Conservation (phyloP, 2,797 vertebrate genomes). For the Anniella stebbinsi region DNA sequence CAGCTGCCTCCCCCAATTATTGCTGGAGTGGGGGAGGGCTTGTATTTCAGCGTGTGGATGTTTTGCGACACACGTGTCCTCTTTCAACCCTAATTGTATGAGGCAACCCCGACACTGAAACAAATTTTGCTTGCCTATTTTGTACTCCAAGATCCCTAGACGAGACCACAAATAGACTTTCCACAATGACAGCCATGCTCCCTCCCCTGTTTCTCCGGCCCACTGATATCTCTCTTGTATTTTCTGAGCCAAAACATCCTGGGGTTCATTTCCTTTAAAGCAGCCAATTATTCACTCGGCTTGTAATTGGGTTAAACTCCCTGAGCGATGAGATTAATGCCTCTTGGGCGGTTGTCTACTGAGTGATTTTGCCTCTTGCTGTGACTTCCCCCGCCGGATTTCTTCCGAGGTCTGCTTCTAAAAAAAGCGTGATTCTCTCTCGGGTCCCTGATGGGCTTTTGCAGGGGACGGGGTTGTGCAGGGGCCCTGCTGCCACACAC, state of each 20-base stretch:
- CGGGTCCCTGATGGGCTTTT: background rate
- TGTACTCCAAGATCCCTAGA: background rate
- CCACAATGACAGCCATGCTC: background rate
- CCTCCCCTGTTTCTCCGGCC: background rate
- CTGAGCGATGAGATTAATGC: constrained; percentile 5
- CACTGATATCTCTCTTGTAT: fast-evolving
- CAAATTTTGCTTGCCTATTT: background rate
- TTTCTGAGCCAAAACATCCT: constrained; percentile 26
- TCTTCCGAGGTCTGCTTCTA: background rate
- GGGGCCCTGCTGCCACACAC: background rate
- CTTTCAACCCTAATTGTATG: background rate
- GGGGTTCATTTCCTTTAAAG: constrained; percentile 11
- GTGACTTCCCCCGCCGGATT: fast-evolving
- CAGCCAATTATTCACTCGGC: constrained; percentile 27
- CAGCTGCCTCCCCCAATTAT: no score
- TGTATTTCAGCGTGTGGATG: background rate
- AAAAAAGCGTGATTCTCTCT: background rate
- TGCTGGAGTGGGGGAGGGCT: background rate
- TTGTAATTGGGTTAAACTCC: constrained; percentile 58
- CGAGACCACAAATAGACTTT: background rate
- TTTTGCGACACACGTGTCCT: background rate
- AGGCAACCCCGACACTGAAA: background rate
- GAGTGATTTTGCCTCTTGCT: background rate
- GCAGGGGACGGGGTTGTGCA: no score
- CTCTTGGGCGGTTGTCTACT: background rate